phyloP scores from a whole-genome alignment of 2,888 invertebrate genomes.

The Euzophera pinguis region DNA sequence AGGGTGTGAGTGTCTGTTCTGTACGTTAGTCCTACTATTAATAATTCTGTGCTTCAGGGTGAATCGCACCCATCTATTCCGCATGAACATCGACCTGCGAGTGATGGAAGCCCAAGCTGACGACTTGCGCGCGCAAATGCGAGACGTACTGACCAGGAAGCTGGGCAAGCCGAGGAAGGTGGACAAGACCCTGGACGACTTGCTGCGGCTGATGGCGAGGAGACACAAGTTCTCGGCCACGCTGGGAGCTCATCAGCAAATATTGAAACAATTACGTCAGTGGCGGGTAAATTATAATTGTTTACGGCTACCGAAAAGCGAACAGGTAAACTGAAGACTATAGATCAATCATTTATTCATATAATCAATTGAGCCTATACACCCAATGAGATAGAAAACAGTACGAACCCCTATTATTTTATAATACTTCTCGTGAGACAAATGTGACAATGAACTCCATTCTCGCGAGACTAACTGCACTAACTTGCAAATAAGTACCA shows the following conservation, averaged over 20 bases:
- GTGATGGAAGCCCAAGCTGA: constrained; percentile 82
- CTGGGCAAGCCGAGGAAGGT: constrained; percentile 61
- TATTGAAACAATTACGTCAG: constrained; percentile 46
- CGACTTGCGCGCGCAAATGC: constrained; percentile 74
- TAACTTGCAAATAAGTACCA: too few species aligned
- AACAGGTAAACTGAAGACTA: too few species aligned
- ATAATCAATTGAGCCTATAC: too few species aligned
- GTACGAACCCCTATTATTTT: too few species aligned
- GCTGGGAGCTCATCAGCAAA: constrained; percentile 44
- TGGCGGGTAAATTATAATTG: constrained; percentile 48
- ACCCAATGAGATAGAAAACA: too few species aligned
- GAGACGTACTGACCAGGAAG: constrained; percentile 62
- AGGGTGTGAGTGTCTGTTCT: too few species aligned
- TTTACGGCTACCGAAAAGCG: not conserved
- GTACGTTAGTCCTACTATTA: too few species aligned
- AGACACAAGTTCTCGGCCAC: constrained; percentile 60
- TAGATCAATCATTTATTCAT: too few species aligned
- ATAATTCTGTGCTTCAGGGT: constrained; percentile 66
- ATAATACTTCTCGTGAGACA: too few species aligned
- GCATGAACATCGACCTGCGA: constrained; percentile 85
- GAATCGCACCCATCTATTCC: constrained; percentile 83
- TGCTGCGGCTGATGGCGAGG: constrained; percentile 62
- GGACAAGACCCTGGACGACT: constrained; percentile 61
- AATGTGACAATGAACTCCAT: too few species aligned
- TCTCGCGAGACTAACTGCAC: too few species aligned